A percentile compares a stretch with the other conserved stretches of the same genome.
Evolutionary conservation across 1,140 invertebrate genomes (phyloP).

Genomic region (Plectrocnemia conspersa): DNA sequence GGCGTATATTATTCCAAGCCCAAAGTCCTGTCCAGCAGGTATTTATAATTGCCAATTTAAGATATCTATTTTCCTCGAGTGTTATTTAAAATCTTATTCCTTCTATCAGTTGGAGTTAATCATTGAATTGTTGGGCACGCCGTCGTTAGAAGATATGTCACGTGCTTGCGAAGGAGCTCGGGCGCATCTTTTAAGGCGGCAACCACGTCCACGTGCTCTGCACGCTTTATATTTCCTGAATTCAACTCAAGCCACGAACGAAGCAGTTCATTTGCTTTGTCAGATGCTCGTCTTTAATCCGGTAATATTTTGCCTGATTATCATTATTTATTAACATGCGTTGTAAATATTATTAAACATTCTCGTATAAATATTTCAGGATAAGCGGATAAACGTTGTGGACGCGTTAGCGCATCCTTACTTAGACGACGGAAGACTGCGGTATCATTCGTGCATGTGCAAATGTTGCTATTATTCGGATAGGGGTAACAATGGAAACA

Average conservation of each 20-base stretch:
- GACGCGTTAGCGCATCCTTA: slow-evolving; percentile 95
- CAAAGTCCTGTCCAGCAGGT: slow-evolving; percentile 92
- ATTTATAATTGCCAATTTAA: slow-evolving; percentile 28
- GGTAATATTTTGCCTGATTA: slow-evolving; percentile 55
- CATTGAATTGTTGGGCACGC: slow-evolving; percentile 95
- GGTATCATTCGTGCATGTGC: slow-evolving; percentile 99
- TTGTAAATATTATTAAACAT: neutral
- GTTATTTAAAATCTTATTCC: slow-evolving; percentile 1
- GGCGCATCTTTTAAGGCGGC: slow-evolving; percentile 85
- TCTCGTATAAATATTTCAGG: slow-evolving; percentile 52
- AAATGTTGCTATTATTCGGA: slow-evolving; percentile 87
- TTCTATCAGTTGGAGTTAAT: slow-evolving; percentile 85
- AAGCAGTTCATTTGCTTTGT: slow-evolving; percentile 95
- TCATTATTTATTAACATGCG: neutral
- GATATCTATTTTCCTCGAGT: neutral
- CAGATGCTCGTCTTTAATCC: slow-evolving; percentile 98
- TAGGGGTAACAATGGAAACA: slow-evolving; percentile 43
- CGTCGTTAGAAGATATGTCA: slow-evolving; percentile 90
- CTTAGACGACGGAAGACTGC: slow-evolving; percentile 92
- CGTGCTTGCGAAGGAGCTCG: slow-evolving; percentile 94
- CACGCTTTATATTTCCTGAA: slow-evolving; percentile 88
- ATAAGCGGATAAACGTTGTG: slow-evolving; percentile 89
- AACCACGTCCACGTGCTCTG: slow-evolving; percentile 83
- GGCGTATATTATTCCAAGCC: slow-evolving; percentile 96
- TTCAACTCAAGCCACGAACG: slow-evolving; percentile 84